A percentile compares a stretch with the other conserved stretches of the same genome.
Evolutionary conservation across 53 echinoderm and acorn worm genomes (phyloP).

Genomic region (Holothuria leucospilota): DNA sequence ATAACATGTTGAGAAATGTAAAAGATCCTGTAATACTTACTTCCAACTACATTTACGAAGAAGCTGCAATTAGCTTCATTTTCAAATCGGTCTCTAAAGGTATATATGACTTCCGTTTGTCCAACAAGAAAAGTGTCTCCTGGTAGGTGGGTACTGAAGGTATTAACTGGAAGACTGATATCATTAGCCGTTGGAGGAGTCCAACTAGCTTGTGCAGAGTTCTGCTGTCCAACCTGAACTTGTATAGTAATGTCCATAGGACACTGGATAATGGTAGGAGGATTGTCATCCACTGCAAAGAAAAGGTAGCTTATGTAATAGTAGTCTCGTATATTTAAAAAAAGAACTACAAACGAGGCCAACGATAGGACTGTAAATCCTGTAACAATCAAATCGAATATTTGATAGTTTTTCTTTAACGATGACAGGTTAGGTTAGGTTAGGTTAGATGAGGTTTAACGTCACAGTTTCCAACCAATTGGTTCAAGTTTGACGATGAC

Average conservation of each 20-base stretch:
- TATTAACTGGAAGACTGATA: constrained; percentile 27
- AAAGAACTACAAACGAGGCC: too few relatives aligned
- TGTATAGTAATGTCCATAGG: background rate
- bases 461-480: too few relatives aligned
- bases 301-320: too few relatives aligned
- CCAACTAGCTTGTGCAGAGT: constrained; percentile 30
- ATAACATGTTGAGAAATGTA: too few relatives aligned
- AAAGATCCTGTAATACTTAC: background rate
- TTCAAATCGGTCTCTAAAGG: background rate
- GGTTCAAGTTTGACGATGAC: too few relatives aligned
- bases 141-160: background rate
- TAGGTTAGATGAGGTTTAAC: too few relatives aligned
- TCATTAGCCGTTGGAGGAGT: constrained; percentile 61
- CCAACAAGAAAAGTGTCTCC: constrained; percentile 8
- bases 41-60: background rate
- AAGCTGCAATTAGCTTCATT: background rate
- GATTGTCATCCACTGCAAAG: constrained; percentile 20
- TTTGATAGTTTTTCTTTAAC: too few relatives aligned
- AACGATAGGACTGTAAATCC: too few relatives aligned
- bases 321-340: too few relatives aligned
- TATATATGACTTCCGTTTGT: background rate
- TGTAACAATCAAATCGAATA: too few relatives aligned
- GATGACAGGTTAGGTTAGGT: too few relatives aligned
- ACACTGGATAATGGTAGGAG: constrained; percentile 5
- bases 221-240: background rate